These are phyloP conservation scores for Verasper variegatus DNA, from an alignment of 2,113 vertebrate genomes.

Conservation along the genomic window DNA sequence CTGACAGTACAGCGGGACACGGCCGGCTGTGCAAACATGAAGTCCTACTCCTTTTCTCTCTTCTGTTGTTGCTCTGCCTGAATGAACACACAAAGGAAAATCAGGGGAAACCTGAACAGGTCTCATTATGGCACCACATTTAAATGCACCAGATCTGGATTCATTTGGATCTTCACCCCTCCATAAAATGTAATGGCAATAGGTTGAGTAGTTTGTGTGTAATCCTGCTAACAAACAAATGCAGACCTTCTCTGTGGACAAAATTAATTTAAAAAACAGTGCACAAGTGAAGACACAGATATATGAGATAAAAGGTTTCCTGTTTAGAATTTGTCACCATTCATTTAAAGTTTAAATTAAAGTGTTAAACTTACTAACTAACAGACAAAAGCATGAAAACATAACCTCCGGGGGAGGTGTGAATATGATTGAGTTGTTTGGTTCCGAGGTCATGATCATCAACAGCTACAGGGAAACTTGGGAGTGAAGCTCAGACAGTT, in stretches of 20 bases:
- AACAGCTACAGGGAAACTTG: not conserved
- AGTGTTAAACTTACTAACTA: not conserved
- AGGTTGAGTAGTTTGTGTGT: not conserved
- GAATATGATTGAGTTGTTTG: not conserved
- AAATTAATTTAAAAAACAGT: too few species aligned
- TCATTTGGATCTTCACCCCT: not conserved
- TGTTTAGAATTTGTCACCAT: too few species aligned
- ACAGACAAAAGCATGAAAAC: too few species aligned
- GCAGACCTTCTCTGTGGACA: too few species aligned
- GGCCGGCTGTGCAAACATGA: slow-evolving; percentile 31
- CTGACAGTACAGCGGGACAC: not conserved
- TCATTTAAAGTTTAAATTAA: too few species aligned
- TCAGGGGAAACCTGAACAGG: not conserved
- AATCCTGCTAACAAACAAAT: not conserved
- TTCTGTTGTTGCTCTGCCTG: not conserved
- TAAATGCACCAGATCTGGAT: not conserved
- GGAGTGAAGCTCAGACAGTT: not conserved
- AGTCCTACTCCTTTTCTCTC: not conserved
- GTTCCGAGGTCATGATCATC: too few species aligned
- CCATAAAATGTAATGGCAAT: not conserved
- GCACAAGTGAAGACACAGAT: too few species aligned
- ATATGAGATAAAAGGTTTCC: too few species aligned
- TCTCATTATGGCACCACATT: not conserved
- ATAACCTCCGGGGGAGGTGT: not conserved
- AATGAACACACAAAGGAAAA: not conserved